These are phyloP conservation scores for Rhinogobius similis DNA, from an alignment of 2,113 vertebrate species.

Conservation along the genomic window DNA sequence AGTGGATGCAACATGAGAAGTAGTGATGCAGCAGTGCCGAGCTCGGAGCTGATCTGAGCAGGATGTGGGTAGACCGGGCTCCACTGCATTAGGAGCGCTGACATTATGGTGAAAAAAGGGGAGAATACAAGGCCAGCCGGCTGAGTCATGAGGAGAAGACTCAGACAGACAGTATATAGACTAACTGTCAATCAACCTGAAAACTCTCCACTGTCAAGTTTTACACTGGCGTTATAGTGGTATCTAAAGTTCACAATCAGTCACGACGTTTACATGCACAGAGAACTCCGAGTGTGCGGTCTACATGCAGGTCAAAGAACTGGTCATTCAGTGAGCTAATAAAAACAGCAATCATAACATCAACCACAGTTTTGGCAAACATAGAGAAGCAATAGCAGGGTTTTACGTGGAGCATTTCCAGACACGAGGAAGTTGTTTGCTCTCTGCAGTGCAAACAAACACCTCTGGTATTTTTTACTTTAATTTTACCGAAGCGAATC, in stretches of 20 bases:
- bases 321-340: no score
- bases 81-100: constrained; percentile 46
- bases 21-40: constrained; percentile 41
- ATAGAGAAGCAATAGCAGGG: no score
- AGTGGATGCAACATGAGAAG: constrained; percentile 60
- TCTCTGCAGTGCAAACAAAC: no score
- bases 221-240: neutral
- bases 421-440: no score
- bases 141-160: constrained; percentile 44
- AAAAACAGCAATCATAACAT: no score
- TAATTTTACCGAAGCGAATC: no score
- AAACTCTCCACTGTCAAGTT: neutral
- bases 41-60: constrained; percentile 42
- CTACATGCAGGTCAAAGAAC: no score
- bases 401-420: no score
- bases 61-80: constrained; percentile 52
- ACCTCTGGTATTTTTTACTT: no score
- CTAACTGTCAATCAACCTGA: constrained; percentile 11
- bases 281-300: no score
- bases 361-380: no score
- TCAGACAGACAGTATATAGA: neutral
- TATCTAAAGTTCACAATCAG: neutral
- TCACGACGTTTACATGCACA: no score
- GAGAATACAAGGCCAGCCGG: constrained; percentile 18
- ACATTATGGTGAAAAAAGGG: constrained; percentile 37